phyloP scores from a whole-genome alignment of 1,140 invertebrate genomes.

The Euura lappo region DNA sequence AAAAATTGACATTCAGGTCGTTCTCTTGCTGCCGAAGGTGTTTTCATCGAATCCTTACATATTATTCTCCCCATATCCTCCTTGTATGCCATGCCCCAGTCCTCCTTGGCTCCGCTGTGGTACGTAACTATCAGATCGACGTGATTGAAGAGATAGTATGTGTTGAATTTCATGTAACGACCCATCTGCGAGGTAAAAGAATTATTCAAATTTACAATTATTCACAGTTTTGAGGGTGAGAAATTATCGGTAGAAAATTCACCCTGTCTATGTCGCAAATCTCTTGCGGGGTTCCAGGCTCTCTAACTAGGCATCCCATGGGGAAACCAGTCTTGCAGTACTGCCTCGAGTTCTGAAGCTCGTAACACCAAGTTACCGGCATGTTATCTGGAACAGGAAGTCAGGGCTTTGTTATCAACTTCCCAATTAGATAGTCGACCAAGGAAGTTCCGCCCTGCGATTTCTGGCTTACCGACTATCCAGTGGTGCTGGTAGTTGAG shows the following conservation, averaged over 20 bases:
- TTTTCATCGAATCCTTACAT: constrained; percentile 55
- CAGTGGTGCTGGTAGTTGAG: constrained; percentile 99
- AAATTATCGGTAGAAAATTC: no score
- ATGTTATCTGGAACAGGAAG: constrained; percentile 80
- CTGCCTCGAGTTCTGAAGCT: constrained; percentile 75
- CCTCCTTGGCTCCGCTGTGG: constrained; percentile 84
- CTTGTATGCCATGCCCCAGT: constrained; percentile 80
- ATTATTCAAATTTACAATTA: constrained; percentile 12
- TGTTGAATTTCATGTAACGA: constrained; percentile 67
- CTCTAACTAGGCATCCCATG: constrained; percentile 91
- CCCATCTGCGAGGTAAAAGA: constrained; percentile 34
- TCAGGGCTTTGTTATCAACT: neutral
- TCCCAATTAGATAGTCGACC: no score
- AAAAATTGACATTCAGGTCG: neutral
- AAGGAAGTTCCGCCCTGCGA: no score
- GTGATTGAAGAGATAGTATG: constrained; percentile 96
- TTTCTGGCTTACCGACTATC: constrained; percentile 74
- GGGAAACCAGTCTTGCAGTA: constrained; percentile 96
- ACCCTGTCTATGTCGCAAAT: constrained; percentile 60
- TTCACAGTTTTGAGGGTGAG: no score
- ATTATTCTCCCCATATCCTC: constrained; percentile 91
- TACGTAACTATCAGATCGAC: constrained; percentile 93
- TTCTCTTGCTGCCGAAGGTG: neutral
- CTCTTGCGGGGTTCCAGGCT: constrained; percentile 65
- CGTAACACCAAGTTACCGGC: constrained; percentile 96